A percentile compares a stretch with the other conserved stretches of the same genome.
Conservation (phyloP, 2,113 vertebrate genomes). For the Equus quagga region DNA sequence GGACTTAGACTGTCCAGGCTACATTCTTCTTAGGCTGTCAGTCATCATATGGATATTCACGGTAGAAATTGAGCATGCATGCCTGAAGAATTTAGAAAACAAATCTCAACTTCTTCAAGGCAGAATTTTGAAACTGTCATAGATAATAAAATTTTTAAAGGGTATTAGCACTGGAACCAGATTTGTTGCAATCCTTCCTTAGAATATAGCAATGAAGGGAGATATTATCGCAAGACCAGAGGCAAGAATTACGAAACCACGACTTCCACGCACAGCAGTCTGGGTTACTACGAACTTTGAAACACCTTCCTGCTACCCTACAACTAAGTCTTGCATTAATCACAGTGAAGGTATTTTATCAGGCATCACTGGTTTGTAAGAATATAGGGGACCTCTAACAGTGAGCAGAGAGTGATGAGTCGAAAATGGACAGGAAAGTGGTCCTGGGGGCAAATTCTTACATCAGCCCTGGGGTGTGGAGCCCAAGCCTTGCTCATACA, state of each 20-base stretch:
- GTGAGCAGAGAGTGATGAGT: not conserved
- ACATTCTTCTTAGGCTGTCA: not conserved
- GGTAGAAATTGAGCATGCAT: not conserved
- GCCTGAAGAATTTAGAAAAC: slow-evolving; percentile 6
- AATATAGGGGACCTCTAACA: not conserved
- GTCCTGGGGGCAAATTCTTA: not conserved
- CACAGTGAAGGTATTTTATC: not conserved
- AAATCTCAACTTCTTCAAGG: not conserved
- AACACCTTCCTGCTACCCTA: no score
- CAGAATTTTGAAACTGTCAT: not conserved
- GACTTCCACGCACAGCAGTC: not conserved
- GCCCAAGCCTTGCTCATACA: not conserved
- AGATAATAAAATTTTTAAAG: not conserved
- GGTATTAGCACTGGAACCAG: not conserved
- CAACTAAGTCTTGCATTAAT: not conserved
- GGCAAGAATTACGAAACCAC: not conserved
- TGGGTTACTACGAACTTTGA: accelerated
- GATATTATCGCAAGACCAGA: not conserved
- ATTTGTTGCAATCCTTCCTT: not conserved
- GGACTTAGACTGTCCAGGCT: not conserved
- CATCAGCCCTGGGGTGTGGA: not conserved
- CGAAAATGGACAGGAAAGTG: not conserved
- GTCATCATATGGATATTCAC: not conserved
- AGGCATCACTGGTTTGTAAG: not conserved
- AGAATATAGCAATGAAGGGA: not conserved